These are phyloP conservation scores for Papilio gigon DNA, from an alignment of 2,888 invertebrate genomes.

Conservation along the genomic window DNA sequence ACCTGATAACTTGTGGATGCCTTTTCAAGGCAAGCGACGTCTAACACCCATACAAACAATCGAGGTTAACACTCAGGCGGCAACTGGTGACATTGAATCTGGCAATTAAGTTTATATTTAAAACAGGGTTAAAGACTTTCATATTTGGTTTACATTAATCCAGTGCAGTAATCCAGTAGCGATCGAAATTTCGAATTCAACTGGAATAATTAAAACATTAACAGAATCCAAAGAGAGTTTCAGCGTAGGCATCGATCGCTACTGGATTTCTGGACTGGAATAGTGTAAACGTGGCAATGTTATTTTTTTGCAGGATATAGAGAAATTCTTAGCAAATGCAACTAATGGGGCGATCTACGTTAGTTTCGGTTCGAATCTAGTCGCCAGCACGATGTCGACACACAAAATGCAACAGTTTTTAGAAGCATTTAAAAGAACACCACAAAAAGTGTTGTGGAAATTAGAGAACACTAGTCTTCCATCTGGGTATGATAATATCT, in stretches of 20 bases:
- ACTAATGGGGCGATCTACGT: constrained; percentile 86
- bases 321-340: constrained; percentile 83
- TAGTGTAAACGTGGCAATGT: no score
- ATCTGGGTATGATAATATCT: constrained; percentile 82
- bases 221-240: no score
- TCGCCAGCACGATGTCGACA: constrained; percentile 82
- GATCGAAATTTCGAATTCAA: no score
- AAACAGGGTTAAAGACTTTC: no score
- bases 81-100: background rate
- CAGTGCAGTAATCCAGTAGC: no score
- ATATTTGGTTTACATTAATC: no score
- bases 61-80: background rate
- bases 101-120: no score
- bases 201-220: no score
- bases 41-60: constrained; percentile 5
- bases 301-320: constrained; percentile 78
- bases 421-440: constrained; percentile 82
- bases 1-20: background rate
- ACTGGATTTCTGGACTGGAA: no score
- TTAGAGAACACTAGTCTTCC: constrained; percentile 84
- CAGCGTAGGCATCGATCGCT: no score
- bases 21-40: constrained; percentile 2
- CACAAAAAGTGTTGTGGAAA: constrained; percentile 88
- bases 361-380: constrained; percentile 88
- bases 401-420: constrained; percentile 82